A percentile compares a stretch with the other conserved stretches of the same genome.
Evolutionary conservation across 2,888 invertebrate species (phyloP).

Genomic region (Operophtera brumata): DNA sequence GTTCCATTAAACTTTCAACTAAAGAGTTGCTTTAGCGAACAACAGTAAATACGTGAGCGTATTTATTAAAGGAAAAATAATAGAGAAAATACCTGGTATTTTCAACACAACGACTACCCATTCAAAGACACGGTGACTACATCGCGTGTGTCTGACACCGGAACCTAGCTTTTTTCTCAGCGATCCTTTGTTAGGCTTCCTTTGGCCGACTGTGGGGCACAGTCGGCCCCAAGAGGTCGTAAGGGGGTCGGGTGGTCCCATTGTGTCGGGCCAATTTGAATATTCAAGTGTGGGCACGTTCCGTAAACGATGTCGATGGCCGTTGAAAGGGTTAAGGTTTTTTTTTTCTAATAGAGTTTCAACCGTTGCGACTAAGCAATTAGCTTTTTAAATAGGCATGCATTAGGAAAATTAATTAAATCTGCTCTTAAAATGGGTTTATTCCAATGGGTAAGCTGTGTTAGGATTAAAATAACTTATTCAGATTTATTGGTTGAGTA

Average conservation of each 20-base stretch:
- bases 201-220: constrained; percentile 46
- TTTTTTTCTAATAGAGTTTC: constrained; percentile 30
- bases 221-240: constrained; percentile 40
- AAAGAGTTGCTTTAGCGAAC: constrained; percentile 14
- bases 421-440: not conserved
- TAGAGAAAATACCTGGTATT: constrained; percentile 30
- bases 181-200: constrained; percentile 68
- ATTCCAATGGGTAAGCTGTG: not conserved
- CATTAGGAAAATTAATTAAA: constrained; percentile 2
- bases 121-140: constrained; percentile 37
- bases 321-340: constrained; percentile 33
- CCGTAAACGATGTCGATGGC: constrained; percentile 59
- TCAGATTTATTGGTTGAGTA: not conserved
- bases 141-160: constrained; percentile 69
- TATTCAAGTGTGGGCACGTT: constrained; percentile 67
- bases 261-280: constrained; percentile 69
- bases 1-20: constrained; percentile 23
- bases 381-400: constrained; percentile 30
- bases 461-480: constrained; percentile 8
- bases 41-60: constrained; percentile 7
- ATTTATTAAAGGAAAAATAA: constrained; percentile 18
- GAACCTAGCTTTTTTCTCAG: constrained; percentile 67
- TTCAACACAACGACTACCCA: constrained; percentile 34
- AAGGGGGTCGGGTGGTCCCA: constrained; percentile 40
- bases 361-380: constrained; percentile 32